These are phyloP conservation scores for Trichosurus vulpecula DNA, from an alignment of 2,797 vertebrate species.

Conservation along the genomic window DNA sequence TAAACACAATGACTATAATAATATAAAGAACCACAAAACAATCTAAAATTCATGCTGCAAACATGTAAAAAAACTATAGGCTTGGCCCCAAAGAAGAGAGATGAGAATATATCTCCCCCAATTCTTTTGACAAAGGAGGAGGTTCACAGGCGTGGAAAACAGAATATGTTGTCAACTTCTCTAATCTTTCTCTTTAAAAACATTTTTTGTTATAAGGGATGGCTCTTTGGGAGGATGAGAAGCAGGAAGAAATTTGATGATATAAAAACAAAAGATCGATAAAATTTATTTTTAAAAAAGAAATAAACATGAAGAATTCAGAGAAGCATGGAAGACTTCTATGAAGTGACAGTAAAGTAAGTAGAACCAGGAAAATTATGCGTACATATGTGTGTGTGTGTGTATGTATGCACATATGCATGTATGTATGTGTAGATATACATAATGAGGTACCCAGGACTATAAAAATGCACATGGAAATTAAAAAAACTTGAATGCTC, in stretches of 20 bases:
- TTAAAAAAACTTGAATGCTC: not conserved
- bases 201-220: not conserved
- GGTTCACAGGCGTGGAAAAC: not conserved
- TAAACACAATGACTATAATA: not conserved
- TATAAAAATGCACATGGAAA: not conserved
- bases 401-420: not conserved
- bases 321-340: not conserved
- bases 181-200: not conserved
- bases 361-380: not conserved
- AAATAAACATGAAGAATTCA: not conserved
- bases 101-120: not conserved
- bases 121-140: not conserved
- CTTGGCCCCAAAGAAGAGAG: not conserved
- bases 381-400: not conserved
- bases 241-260: not conserved
- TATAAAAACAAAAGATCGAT: not conserved
- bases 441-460: not conserved
- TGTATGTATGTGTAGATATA: not conserved
- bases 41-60: not conserved
- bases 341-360: not conserved
- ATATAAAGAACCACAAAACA: not conserved
- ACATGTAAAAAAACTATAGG: not conserved
- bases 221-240: not conserved
- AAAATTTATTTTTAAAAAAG: not conserved
- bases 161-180: not conserved